Conservation (phyloP, 2,888 invertebrate species). For the Clitarchus hookeri region DNA sequence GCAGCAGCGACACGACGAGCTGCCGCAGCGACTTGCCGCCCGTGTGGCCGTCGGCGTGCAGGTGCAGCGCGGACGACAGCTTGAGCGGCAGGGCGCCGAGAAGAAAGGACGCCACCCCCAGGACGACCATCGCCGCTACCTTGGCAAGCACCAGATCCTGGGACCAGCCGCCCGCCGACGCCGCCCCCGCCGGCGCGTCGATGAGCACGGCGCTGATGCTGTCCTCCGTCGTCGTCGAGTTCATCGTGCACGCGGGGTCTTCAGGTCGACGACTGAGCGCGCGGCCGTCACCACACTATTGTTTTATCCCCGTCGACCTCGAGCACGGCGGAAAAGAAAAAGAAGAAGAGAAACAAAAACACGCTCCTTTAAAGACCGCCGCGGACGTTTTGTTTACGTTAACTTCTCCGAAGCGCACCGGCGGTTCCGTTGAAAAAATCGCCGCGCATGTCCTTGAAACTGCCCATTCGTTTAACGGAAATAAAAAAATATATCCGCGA, state of each 20-base stretch:
- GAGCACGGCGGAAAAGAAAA: not conserved
- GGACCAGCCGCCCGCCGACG: not conserved
- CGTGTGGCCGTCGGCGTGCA: not conserved
- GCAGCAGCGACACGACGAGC: slow-evolving; percentile 60
- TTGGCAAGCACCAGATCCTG: slow-evolving; percentile 67
- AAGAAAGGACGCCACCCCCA: slow-evolving; percentile 74
- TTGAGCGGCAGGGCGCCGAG: slow-evolving; percentile 77
- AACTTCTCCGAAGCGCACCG: not conserved
- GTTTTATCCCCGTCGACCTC: not conserved
- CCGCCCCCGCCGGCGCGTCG: slow-evolving; percentile 45
- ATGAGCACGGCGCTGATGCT: slow-evolving; percentile 56
- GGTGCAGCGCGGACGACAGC: slow-evolving; percentile 57
- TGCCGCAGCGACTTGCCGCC: slow-evolving; percentile 25
- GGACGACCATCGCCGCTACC: slow-evolving; percentile 74
- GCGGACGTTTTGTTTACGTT: not conserved
- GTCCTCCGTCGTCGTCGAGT: slow-evolving; percentile 17
- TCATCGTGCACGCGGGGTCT: slow-evolving; percentile 58
- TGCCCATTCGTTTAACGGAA: not conserved
- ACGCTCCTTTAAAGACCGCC: too few species aligned
- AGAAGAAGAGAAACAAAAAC: not conserved
- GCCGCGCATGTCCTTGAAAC: not conserved
- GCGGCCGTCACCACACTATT: not conserved
- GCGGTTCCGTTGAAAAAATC: not conserved
- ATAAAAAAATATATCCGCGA: too few species aligned
- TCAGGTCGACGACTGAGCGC: slow-evolving; percentile 51